Conservation (phyloP, 2,888 invertebrate species). For the Lepetodrilus schrolli region DNA sequence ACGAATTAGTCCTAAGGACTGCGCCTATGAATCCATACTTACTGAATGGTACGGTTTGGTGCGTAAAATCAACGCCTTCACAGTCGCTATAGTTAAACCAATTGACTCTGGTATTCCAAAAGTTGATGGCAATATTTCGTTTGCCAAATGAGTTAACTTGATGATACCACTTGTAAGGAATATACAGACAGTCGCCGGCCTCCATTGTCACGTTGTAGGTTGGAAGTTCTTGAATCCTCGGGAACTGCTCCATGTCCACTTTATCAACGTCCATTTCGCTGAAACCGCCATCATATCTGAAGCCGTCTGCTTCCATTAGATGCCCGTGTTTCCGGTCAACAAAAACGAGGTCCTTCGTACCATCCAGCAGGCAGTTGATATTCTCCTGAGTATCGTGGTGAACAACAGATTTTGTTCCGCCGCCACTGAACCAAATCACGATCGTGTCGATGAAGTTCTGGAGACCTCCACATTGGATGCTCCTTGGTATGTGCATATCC, state of each 20-base stretch:
- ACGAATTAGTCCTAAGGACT: not conserved
- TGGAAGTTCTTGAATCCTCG: slow-evolving; percentile 52
- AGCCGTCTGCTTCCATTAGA: slow-evolving; percentile 53
- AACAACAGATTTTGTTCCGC: slow-evolving; percentile 58
- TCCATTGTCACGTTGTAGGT: slow-evolving; percentile 58
- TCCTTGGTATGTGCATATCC: not conserved
- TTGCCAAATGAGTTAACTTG: slow-evolving; percentile 37
- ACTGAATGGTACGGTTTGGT: not conserved
- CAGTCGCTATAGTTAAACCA: slow-evolving; percentile 40
- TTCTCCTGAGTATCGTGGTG: slow-evolving; percentile 69
- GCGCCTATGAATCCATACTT: not conserved
- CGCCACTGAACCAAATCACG: slow-evolving; percentile 17
- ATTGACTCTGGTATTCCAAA: slow-evolving; percentile 41
- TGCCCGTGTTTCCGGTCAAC: slow-evolving; percentile 57
- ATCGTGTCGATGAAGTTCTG: slow-evolving; percentile 5
- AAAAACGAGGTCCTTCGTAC: slow-evolving; percentile 63
- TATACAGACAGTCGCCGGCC: slow-evolving; percentile 71
- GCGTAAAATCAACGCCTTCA: not conserved
- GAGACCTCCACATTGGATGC: slow-evolving; percentile 2
- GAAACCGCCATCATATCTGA: slow-evolving; percentile 52
- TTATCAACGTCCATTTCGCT: slow-evolving; percentile 66
- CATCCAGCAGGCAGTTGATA: slow-evolving; percentile 68
- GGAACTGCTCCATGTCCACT: slow-evolving; percentile 62
- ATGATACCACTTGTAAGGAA: slow-evolving; percentile 56
- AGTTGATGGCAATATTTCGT: slow-evolving; percentile 40